Percentiles rank a stretch among this genome's conserved stretches.
These are phyloP conservation scores for Gambelia wislizenii DNA, from an alignment of 2,797 vertebrate genomes.

Conservation along the genomic window DNA sequence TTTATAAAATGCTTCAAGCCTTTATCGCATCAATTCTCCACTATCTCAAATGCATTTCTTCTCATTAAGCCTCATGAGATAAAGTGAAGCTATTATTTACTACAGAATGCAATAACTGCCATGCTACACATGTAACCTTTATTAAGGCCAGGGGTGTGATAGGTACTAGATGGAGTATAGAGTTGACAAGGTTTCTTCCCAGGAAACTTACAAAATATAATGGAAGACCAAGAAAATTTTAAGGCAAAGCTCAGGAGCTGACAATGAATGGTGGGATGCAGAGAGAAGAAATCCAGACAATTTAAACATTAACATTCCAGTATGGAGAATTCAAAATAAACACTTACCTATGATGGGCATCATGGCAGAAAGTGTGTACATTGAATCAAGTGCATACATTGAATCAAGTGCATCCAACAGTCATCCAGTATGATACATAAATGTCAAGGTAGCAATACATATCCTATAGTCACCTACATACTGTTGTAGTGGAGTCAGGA, in stretches of 20 bases:
- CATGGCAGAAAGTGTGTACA: neutral
- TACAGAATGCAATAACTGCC: neutral
- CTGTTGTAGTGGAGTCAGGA: neutral
- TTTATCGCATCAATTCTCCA: slow-evolving; percentile 2
- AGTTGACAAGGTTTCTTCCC: neutral
- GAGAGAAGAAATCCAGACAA: neutral
- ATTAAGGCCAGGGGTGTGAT: neutral
- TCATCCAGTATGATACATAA: neutral
- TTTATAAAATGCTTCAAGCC: slow-evolving; percentile 9
- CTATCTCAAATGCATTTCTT: neutral
- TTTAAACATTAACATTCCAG: neutral
- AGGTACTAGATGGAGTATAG: neutral
- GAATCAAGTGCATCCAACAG: neutral
- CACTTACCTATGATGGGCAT: neutral
- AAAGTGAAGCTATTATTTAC: slow-evolving; percentile 2
- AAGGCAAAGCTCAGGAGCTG: neutral
- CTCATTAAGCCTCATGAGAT: neutral
- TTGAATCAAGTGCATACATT: neutral
- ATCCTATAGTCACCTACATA: neutral
- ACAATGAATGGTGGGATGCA: neutral
- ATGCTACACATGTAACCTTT: neutral
- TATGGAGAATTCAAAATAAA: neutral
- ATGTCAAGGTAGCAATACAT: neutral
- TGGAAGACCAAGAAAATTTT: neutral
- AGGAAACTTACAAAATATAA: neutral